Evolutionary conservation across 2,888 invertebrate genomes (phyloP), one percentile per base, ranked within the genome.

Genomic region (Adineta ricciae): DNA sequence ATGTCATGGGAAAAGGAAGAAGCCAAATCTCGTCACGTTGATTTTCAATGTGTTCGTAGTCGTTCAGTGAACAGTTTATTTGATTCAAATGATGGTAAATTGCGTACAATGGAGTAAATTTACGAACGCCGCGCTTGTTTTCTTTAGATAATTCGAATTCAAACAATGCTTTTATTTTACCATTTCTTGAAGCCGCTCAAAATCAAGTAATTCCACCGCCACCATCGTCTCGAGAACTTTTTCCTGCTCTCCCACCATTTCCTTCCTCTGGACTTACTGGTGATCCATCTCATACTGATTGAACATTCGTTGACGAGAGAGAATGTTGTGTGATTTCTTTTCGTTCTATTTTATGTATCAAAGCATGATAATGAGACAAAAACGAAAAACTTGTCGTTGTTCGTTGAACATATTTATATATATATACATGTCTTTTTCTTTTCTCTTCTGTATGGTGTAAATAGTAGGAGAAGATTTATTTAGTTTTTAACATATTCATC

Each of bases 1-100:
- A 96, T 96, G 95, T 96, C 96, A 0, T 99, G 99, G 99, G 99
- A 99, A 90, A 99, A 99, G 89, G 99, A 99, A 89, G 99, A 99
- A 89, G 98, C 97, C 0, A 97, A 97, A 89, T 96, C 96, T 89
- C 93, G 99, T 0, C 99, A 99, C 90, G 99, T 99, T 0, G 99
- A 99, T 91, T 99, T 98, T 87, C 96, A 98, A 92, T 98, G 97
- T 90, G 96, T 98, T 85, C 97, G 97, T 91, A 96, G 96, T 7
- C 97, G 98, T 90, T 96, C 96, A 11, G 84, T 86, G 36, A 86
- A 84, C 21, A 86, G 84, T 84, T 36, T 86, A 14, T 72, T 82
- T 49, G 86, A 86, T 78, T 83, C 83, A 16, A 83, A 73, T n/a
- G 84, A 83, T 50, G 85, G 83, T 52, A 82, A 50, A 9, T 50